Conservation (phyloP, 2,888 invertebrate species). For the Nephrocerus scutellatus region DNA sequence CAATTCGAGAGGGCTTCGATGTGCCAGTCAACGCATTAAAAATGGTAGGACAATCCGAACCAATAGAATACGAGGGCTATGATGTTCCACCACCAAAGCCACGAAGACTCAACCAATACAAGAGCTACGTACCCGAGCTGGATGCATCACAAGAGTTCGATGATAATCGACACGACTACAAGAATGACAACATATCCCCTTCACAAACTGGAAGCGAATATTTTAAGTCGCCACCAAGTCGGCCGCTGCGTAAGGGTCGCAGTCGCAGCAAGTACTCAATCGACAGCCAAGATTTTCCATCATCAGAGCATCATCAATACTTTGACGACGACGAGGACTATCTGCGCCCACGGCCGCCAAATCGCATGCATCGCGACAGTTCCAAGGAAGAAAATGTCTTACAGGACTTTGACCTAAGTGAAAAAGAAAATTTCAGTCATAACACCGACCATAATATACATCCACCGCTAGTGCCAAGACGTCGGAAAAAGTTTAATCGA, state of each 20-base stretch:
- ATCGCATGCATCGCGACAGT: constrained; percentile 21
- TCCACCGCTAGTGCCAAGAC: constrained; percentile 45
- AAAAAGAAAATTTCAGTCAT: background rate
- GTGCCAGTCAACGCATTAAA: constrained; percentile 56
- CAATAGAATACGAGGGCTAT: constrained; percentile 38
- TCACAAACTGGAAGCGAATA: constrained; percentile 44
- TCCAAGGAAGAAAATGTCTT: constrained; percentile 26
- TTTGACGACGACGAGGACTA: constrained; percentile 47
- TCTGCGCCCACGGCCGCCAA: constrained; percentile 30
- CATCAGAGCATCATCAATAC: constrained; percentile 38
- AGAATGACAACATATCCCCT: constrained; percentile 40
- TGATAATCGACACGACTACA: constrained; percentile 37
- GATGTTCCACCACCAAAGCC: constrained; percentile 47
- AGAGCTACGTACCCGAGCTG: constrained; percentile 33
- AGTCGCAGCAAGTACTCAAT: constrained; percentile 43
- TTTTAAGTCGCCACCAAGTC: constrained; percentile 45
- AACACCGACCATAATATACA: constrained; percentile 25
- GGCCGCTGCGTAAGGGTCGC: constrained; percentile 51
- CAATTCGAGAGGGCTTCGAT: constrained; percentile 71
- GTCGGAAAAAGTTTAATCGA: constrained; percentile 40
- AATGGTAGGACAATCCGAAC: constrained; percentile 50
- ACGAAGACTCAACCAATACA: constrained; percentile 34
- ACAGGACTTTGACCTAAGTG: too few species aligned
- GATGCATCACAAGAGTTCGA: constrained; percentile 40
- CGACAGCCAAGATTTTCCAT: constrained; percentile 45